Conservation (phyloP, 2,113 vertebrate species). For the Thamnophis sirtalis region DNA sequence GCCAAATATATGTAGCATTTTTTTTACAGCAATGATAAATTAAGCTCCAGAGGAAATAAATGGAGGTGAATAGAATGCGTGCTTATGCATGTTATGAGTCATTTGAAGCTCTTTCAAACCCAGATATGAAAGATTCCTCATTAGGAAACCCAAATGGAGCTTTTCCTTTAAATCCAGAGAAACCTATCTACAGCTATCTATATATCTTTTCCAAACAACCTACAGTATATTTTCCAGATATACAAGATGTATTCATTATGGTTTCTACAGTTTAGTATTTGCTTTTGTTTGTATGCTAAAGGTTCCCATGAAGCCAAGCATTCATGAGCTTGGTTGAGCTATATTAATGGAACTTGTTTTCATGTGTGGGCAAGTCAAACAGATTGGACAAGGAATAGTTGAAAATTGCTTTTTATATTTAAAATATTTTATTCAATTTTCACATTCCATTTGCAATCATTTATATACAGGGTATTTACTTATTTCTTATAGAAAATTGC, state of each 20-base stretch:
- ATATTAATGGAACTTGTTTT: conserved; percentile 2
- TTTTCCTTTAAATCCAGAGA: not conserved
- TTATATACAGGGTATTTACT: too few species aligned
- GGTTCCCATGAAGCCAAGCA: not conserved
- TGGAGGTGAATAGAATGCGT: not conserved
- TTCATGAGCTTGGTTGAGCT: not conserved
- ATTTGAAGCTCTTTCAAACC: not conserved
- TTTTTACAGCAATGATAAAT: not conserved
- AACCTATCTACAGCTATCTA: not conserved
- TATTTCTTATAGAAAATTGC: too few species aligned
- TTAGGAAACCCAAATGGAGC: not conserved
- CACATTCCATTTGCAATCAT: too few species aligned
- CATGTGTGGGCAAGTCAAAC: not conserved
- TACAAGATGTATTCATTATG: not conserved
- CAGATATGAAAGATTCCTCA: not conserved
- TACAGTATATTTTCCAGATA: not conserved
- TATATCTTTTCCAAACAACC: not conserved
- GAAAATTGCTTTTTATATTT: conserved; percentile 24
- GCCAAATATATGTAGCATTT: too few species aligned
- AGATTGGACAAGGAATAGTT: conserved; percentile 14
- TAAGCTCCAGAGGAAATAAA: not conserved
- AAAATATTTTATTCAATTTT: too few species aligned
- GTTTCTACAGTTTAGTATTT: not conserved
- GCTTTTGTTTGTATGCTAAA: not conserved
- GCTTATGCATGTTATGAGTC: not conserved